Percentiles rank a stretch among this genome's conserved stretches.
Evolutionary conservation across 1,140 invertebrate genomes (phyloP).

Genomic region (Pogonognathellus flavescens): DNA sequence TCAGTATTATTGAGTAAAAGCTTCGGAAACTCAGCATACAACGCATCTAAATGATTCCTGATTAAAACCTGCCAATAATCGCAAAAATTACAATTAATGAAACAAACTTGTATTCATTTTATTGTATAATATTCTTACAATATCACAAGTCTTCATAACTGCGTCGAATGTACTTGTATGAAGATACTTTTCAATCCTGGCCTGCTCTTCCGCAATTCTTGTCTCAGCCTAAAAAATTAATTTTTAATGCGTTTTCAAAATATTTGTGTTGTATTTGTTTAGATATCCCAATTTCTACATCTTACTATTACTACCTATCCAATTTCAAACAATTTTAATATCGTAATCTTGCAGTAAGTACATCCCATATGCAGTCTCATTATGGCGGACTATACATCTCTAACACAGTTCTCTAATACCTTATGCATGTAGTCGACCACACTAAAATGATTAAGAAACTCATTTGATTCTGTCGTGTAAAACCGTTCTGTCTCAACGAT

Average conservation of each 20-base stretch:
- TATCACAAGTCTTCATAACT: slow-evolving; percentile 10
- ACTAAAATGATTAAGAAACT: background rate
- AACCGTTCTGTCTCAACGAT: background rate
- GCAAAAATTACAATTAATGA: background rate
- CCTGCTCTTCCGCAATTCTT: background rate
- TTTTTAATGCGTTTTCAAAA: too few species aligned
- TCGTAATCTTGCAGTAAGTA: too few species aligned
- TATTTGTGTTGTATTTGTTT: too few species aligned
- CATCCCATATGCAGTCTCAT: too few species aligned
- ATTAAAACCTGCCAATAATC: slow-evolving; percentile 8
- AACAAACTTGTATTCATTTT: background rate
- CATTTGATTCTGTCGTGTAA: background rate
- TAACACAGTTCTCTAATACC: too few species aligned
- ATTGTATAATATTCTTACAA: background rate
- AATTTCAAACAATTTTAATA: too few species aligned
- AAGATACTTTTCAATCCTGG: background rate
- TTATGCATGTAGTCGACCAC: slow-evolving; percentile 6
- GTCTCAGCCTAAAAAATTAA: background rate
- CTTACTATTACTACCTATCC: too few species aligned
- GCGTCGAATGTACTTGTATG: background rate
- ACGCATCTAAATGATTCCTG: background rate
- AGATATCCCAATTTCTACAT: too few species aligned
- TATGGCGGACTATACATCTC: too few species aligned
- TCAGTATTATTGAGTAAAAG: background rate
- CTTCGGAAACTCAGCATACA: background rate